Percentiles rank a stretch among this genome's conserved stretches.
Conservation (phyloP, 2,797 vertebrate species). For the Enteromius unitaeniatus region DNA sequence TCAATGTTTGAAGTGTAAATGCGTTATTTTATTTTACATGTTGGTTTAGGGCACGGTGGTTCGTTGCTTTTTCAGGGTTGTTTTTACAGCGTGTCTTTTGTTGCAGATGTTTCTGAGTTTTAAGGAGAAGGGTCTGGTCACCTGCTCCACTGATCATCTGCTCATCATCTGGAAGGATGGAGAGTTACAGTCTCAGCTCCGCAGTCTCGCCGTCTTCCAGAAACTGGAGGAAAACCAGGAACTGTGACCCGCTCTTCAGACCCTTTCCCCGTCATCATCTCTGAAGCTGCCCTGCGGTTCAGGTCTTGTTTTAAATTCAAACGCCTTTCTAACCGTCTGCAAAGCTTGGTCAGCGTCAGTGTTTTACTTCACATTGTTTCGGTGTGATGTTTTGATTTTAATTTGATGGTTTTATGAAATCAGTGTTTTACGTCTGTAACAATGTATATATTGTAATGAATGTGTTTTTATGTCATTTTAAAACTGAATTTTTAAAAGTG, state of each 20-base stretch:
- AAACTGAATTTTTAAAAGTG: not conserved
- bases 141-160: constrained; percentile 93
- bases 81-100: constrained; percentile 20
- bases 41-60: not conserved
- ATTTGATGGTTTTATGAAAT: constrained; percentile 24
- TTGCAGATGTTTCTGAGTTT: constrained; percentile 94
- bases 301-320: not conserved
- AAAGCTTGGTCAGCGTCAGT: not conserved
- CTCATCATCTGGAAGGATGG: constrained; percentile 95
- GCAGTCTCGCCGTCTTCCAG: constrained; percentile 88
- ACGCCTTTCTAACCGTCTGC: not conserved
- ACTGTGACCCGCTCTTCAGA: constrained; percentile 67
- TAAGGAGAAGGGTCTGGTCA: constrained; percentile 86
- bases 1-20: not conserved
- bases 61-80: not conserved
- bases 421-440: not conserved
- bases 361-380: not conserved
- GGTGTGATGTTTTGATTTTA: constrained; percentile 10
- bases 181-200: constrained; percentile 86
- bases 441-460: not conserved
- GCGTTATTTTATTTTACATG: not conserved
- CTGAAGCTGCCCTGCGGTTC: not conserved
- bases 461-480: not conserved
- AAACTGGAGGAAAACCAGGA: constrained; percentile 87
- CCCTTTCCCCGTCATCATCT: not conserved